A percentile compares a stretch with the other conserved stretches of the same genome.
phyloP scores from a whole-genome alignment of 2,113 vertebrate genomes.

The Pygoscelis adeliae region DNA sequence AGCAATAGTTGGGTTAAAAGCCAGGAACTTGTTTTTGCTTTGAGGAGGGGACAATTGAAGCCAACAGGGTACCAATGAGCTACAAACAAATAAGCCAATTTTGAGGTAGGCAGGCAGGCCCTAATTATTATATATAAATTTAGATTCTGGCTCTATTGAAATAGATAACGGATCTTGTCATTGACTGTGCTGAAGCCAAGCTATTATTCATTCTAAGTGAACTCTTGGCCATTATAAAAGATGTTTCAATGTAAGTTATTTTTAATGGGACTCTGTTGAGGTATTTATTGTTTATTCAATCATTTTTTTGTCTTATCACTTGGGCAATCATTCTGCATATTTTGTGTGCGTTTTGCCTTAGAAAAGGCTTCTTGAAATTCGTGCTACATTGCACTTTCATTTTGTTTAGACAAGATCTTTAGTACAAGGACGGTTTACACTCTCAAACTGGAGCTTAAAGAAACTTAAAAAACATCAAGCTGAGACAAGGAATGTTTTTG shows the following conservation, averaged over 20 bases:
- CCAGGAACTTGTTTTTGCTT: neutral
- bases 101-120: neutral
- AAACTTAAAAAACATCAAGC: neutral
- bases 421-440: neutral
- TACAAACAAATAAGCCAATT: neutral
- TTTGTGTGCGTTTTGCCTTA: neutral
- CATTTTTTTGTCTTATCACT: neutral
- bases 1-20: neutral
- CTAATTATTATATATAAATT: neutral
- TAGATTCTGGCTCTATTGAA: neutral
- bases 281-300: neutral
- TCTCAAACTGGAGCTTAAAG: neutral
- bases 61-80: neutral
- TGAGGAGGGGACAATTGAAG: neutral
- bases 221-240: neutral
- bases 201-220: neutral
- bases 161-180: neutral
- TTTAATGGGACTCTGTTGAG: neutral
- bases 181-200: neutral
- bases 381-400: neutral
- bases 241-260: neutral
- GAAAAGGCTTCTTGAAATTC: neutral
- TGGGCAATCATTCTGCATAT: neutral
- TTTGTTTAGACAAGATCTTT: neutral
- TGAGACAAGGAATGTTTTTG: neutral